Evolutionary conservation across 2,888 invertebrate genomes (phyloP).

Genomic region (Melanargia galathea): DNA sequence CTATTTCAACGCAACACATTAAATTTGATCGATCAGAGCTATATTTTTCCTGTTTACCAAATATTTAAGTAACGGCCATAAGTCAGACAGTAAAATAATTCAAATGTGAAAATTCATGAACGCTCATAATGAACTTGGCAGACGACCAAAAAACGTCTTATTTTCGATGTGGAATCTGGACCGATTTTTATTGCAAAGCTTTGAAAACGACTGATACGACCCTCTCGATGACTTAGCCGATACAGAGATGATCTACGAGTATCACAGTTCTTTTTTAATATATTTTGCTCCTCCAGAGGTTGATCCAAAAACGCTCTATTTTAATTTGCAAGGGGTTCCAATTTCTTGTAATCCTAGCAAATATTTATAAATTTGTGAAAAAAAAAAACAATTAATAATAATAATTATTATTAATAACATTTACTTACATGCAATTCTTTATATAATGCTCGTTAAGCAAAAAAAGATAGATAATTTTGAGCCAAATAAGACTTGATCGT

Average conservation of each 20-base stretch:
- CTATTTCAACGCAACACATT: conserved; percentile 74
- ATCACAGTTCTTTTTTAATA: background rate
- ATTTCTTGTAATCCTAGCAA: background rate
- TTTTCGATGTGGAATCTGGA: conserved; percentile 82
- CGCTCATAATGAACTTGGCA: conserved; percentile 83
- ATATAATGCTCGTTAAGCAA: too few relatives aligned
- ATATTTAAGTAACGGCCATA: conserved; percentile 82
- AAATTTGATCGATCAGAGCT: conserved; percentile 80
- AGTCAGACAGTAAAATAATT: conserved; percentile 83
- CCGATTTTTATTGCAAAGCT: conserved; percentile 80
- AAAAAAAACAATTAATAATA: too few relatives aligned
- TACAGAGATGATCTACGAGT: conserved; percentile 21
- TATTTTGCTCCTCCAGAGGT: background rate
- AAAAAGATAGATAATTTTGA: too few relatives aligned
- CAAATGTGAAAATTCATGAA: conserved; percentile 83
- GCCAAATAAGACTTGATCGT: too few relatives aligned
- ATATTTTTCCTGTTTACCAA: conserved; percentile 83
- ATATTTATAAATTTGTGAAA: too few relatives aligned
- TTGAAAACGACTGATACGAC: conserved; percentile 74
- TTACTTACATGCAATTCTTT: too few relatives aligned
- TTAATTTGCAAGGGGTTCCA: background rate
- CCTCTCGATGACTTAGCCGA: conserved; percentile 63
- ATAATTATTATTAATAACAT: too few relatives aligned
- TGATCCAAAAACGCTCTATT: background rate
- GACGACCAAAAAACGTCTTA: conserved; percentile 81